phyloP scores from a whole-genome alignment of 35 echinoderm and acorn worm species.

The Acanthaster planci region DNA sequence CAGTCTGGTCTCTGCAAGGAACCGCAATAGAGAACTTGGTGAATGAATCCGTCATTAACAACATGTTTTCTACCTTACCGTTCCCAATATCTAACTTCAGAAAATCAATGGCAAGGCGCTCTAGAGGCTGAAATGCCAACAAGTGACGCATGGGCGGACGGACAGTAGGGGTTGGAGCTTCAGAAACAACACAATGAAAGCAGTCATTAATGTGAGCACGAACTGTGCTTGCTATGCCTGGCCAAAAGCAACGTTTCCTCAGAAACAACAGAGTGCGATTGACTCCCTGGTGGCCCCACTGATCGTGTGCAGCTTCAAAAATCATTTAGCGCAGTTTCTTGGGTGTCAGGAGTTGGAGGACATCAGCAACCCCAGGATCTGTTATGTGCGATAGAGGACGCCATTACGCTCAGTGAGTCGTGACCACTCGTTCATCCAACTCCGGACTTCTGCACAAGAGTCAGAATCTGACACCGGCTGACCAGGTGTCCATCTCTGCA shows the following conservation, averaged over 20 bases:
- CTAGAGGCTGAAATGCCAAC: conserved; percentile 30
- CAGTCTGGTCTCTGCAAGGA: conserved; percentile 54
- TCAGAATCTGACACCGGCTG: background rate
- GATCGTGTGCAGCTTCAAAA: too few relatives aligned
- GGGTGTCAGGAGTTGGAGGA: background rate
- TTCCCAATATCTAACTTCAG: conserved; percentile 48
- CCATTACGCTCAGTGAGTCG: background rate
- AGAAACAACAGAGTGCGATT: too few relatives aligned
- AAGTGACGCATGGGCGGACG: conserved; percentile 40
- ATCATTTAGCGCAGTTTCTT: background rate
- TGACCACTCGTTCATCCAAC: background rate
- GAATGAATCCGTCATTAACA: conserved; percentile 71
- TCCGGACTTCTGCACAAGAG: background rate
- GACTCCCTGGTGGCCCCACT: too few relatives aligned
- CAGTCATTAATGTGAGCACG: too few relatives aligned
- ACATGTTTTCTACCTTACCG: conserved; percentile 45
- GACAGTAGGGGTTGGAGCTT: conserved; percentile 36
- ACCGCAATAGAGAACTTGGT: conserved; percentile 22
- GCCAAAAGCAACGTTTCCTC: too few relatives aligned
- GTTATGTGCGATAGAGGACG: background rate
- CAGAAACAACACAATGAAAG: too few relatives aligned
- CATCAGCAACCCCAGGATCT: background rate
- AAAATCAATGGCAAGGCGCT: conserved; percentile 41
- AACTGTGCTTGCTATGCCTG: too few relatives aligned
- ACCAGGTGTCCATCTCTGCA: background rate